Base-by-base conservation (phyloP, 2,113 vertebrate species). In the Eptesicus fuscus region DNA sequence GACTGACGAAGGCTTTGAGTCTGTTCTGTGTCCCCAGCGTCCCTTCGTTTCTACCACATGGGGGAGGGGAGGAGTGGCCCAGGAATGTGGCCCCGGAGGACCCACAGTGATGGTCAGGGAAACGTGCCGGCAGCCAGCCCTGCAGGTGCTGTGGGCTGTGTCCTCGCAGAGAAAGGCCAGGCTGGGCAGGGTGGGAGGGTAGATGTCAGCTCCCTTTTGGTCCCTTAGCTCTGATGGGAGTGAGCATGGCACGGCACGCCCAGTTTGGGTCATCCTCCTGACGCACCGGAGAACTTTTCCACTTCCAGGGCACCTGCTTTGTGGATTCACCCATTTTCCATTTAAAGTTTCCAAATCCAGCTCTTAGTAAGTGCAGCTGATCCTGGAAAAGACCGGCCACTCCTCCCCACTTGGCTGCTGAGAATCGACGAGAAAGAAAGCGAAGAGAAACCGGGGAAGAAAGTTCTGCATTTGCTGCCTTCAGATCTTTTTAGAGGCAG, bases 81-180 rank as follows among this genome's bases (percentile, higher is more conserved):
- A 23, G 65, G 71, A 69, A 59, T 23, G 11, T n/a, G 37, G 42
- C 69, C 91, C 73, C 47, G 35, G 28, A 32, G 1, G 51, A 73
- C 20, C 16, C n/a, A 7, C 3, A 32, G 42, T 47, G 70, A 63
- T 10, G 7, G 65, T 44, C 49, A 47, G 16, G 32, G 67, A 89
- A 92, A 53, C 4, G 16, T 6, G 65, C 25, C 47, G 9, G 9
- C 11, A 25, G 40, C 51, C 73, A 17, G 47, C 65, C 70, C 73
- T 93, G 59, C 90, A 96, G 83, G 71, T 93, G 67, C 49, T 92
- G 40, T 47, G 90, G 74, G 25, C 95, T 92, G 67, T 79, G 17
- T 94, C 92, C 95, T 93, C 69, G 88, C 44, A 91, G 95, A 95
- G 25, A 25, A 53, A 79, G 65, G 4, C 44, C 10, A n/a, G 12